Evolutionary conservation across 2,113 vertebrate genomes (phyloP), one percentile per base, ranked within the genome.

Genomic region (Apodemus sylvaticus): DNA sequence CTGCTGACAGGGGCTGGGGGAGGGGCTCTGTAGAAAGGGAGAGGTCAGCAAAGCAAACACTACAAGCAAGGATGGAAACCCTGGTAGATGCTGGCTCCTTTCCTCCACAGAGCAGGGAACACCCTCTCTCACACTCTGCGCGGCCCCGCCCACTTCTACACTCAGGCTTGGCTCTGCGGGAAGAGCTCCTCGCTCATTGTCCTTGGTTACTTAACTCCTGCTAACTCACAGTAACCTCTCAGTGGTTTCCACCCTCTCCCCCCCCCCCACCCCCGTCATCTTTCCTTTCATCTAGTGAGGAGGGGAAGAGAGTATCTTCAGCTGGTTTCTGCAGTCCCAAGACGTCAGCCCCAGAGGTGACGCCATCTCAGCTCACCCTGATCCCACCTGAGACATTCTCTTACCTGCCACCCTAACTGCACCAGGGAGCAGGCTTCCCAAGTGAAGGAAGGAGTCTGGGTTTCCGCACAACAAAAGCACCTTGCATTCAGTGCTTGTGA

Each of bases 131-230:
- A 79, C 64, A 64, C 94, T 34, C 60, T 64, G 76, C 31, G 26
- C 74, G 62, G 96, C 93, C 95, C 78, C 93, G 26, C 95, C 78
- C 93, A 31, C 95, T 89, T 83, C 58, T 58, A 31, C 83, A 31
- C 36, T 5, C 42, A 17, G 55, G 71, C 62, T 55, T 66, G 77
- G 85, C 81, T 92, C 86, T 88, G 78, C 24, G 26, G n/a, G 53
- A 31, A 92, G 45, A 48, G 45, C 45, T 48, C 86, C 87, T 78
- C 86, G 58, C 86, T 73, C 77, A 39, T 42, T 70, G 68, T 55
- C 29, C 86, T 76, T 1, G 78, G 89, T 97, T 90, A 68, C 81
- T 79, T 90, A 91, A 91, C 82, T 36, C 87, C 66, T 89, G 68
- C 51, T 86, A 42, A 64, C 62, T 89, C 94, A 48, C 8, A 3